Evolutionary conservation across 2,797 vertebrate genomes (phyloP).

Genomic region (Acanthornis magna): DNA sequence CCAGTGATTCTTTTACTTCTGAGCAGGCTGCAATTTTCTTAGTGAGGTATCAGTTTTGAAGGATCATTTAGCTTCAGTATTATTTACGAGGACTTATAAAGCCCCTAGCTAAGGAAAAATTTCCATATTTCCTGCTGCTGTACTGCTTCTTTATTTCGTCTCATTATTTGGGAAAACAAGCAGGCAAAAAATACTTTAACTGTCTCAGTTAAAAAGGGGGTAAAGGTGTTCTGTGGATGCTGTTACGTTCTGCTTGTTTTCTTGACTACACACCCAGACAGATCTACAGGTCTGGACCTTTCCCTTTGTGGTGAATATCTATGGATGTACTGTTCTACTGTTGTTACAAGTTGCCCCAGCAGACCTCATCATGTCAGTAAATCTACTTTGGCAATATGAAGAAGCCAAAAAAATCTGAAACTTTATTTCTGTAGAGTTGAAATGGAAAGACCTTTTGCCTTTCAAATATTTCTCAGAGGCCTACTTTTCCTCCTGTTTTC

Average conservation of each 20-base stretch:
- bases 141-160: constrained; percentile 15
- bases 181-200: neutral
- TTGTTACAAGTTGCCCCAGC: neutral
- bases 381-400: neutral
- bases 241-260: neutral
- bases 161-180: neutral
- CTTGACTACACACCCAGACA: neutral
- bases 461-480: neutral
- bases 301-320: neutral
- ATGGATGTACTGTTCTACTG: neutral
- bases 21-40: constrained; percentile 55
- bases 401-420: neutral
- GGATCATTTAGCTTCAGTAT: constrained; percentile 42
- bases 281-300: neutral
- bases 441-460: neutral
- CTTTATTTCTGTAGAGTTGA: neutral
- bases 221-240: neutral
- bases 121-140: constrained; percentile 40
- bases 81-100: constrained; percentile 26
- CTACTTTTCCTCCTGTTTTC: neutral
- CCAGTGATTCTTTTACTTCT: constrained; percentile 35
- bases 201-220: neutral
- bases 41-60: constrained; percentile 46
- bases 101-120: constrained; percentile 32
- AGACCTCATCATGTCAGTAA: neutral